These are phyloP conservation scores for Hypselothyrea guttata DNA, from an alignment of 2,888 invertebrate genomes.

Conservation along the genomic window DNA sequence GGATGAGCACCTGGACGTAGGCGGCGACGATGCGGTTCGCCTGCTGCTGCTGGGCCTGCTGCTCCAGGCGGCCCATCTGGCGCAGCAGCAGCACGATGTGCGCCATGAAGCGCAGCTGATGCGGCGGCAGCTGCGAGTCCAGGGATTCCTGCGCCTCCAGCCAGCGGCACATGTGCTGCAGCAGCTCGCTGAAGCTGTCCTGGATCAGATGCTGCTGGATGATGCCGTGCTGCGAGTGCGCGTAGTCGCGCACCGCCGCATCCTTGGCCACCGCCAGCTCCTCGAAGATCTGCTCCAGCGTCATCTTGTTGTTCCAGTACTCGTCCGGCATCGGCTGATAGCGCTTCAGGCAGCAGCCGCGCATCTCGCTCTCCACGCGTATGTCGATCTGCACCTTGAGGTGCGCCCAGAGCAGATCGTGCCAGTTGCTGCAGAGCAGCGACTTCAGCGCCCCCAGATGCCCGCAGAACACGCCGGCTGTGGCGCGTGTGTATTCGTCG, in stretches of 20 bases:
- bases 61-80: conserved; percentile 88
- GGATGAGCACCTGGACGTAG: conserved; percentile 88
- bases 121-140: conserved; percentile 80
- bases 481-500: conserved; percentile 85
- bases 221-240: conserved; percentile 87
- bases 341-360: conserved; percentile 84
- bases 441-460: conserved; percentile 90
- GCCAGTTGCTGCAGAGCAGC: conserved; percentile 91
- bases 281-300: conserved; percentile 87
- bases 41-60: conserved; percentile 87
- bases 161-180: conserved; percentile 88
- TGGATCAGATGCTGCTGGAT: conserved; percentile 94
- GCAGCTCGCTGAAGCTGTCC: conserved; percentile 88
- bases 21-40: conserved; percentile 90
- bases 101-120: conserved; percentile 88
- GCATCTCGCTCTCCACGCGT: conserved; percentile 90
- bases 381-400: conserved; percentile 91
- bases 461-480: conserved; percentile 91
- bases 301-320: conserved; percentile 88
- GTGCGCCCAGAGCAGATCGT: conserved; percentile 95
- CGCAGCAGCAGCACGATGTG: conserved; percentile 93
- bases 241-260: conserved; percentile 82
- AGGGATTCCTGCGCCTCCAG: conserved; percentile 80
- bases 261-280: conserved; percentile 86
- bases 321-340: conserved; percentile 86